Conservation (phyloP, 2,888 invertebrate genomes). For the Desoria tigrina region DNA sequence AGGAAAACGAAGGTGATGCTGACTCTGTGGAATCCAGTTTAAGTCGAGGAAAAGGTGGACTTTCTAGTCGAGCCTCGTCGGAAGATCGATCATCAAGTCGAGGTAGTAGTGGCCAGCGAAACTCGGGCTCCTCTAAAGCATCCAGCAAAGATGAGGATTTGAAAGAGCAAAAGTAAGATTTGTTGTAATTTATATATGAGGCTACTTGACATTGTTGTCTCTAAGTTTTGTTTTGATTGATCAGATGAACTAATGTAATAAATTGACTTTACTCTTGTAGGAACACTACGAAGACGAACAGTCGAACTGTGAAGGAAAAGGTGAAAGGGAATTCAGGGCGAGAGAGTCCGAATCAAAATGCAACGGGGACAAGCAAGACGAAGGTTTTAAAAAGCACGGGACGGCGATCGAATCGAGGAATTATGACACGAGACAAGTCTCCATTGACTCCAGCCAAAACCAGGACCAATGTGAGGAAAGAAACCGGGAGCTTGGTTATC, state of each 20-base stretch:
- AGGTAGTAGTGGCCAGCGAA: constrained; percentile 50
- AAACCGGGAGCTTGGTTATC: constrained; percentile 29
- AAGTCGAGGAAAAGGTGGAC: constrained; percentile 44
- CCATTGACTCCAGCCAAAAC: constrained; percentile 48
- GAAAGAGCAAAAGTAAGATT: constrained; percentile 33
- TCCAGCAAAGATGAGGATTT: constrained; percentile 40
- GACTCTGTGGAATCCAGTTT: constrained; percentile 45
- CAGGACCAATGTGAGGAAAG: constrained; percentile 46
- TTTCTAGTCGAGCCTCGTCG: constrained; percentile 51
- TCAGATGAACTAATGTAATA: too few relatives aligned
- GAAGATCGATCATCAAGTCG: constrained; percentile 53
- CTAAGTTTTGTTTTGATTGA: too few relatives aligned
- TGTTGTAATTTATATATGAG: not conserved
- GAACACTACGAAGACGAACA: not conserved
- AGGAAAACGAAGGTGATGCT: constrained; percentile 50
- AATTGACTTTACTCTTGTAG: too few relatives aligned
- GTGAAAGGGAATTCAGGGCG: constrained; percentile 29
- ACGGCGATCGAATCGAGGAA: not conserved
- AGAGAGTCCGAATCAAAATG: constrained; percentile 28
- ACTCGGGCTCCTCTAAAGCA: constrained; percentile 31
- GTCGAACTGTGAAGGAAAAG: constrained; percentile 1
- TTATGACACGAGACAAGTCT: constrained; percentile 41
- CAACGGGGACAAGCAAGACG: constrained; percentile 26
- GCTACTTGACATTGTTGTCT: too few relatives aligned
- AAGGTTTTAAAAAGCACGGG: constrained; percentile 17